A percentile compares a stretch with the other conserved stretches of the same genome.
Conservation (phyloP, 2,797 vertebrate species). For the Arrhamphus sclerolepis region DNA sequence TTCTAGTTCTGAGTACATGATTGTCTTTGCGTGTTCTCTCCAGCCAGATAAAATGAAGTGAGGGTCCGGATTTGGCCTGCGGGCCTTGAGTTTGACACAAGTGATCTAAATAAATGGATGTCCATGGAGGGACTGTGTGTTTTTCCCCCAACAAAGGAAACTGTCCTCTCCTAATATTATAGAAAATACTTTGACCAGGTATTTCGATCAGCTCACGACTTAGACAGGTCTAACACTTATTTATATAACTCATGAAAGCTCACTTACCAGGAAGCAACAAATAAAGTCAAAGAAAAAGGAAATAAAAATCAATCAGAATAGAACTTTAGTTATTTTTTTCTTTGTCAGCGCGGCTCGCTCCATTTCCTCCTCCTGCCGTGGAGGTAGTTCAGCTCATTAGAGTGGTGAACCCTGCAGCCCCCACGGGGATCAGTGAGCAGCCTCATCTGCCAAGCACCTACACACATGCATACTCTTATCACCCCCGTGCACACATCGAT, state of each 20-base stretch:
- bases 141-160: too few species aligned
- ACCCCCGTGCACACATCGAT: slow-evolving; percentile 25
- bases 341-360: slow-evolving; percentile 51
- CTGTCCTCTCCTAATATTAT: too few species aligned
- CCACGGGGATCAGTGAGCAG: slow-evolving; percentile 69
- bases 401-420: slow-evolving; percentile 68
- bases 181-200: too few species aligned
- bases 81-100: too few species aligned
- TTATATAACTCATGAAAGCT: not conserved
- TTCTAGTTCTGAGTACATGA: too few species aligned
- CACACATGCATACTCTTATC: slow-evolving; percentile 49
- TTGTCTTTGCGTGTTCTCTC: too few species aligned
- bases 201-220: too few species aligned
- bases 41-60: too few species aligned
- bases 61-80: too few species aligned
- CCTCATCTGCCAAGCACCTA: slow-evolving; percentile 33
- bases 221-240: not conserved
- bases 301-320: slow-evolving; percentile 46
- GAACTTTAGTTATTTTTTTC: slow-evolving; percentile 49
- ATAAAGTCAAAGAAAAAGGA: slow-evolving; percentile 27
- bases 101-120: too few species aligned
- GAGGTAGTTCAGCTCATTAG: slow-evolving; percentile 76
- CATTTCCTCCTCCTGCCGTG: slow-evolving; percentile 54
- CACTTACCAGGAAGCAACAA: slow-evolving; percentile 2
- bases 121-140: too few species aligned